Base-by-base conservation (phyloP, 1,140 invertebrate species). In the Druon quercuslanigerum region DNA sequence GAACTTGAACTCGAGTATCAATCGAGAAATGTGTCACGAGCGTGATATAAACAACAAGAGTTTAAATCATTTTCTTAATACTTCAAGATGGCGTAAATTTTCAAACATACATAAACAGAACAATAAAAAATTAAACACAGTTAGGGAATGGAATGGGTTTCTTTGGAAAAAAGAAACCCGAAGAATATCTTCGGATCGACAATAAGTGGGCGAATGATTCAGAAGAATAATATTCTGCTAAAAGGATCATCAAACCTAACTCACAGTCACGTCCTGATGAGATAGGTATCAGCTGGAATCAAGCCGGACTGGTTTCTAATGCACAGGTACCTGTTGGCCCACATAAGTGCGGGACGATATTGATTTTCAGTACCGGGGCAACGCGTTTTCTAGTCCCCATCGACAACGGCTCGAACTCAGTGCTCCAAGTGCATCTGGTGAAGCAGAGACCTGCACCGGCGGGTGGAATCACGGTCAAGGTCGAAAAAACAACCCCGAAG, bases 391-490 rank as follows among this genome's bases (percentile, higher is more conserved):
- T n/a, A 13, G 40, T 46, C 13, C 14, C 3, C 60, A 8, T 25
- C 2, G 25, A 19, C 9, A 17, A 54, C n/a, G 17, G 13, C 13
- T 40, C 9, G 8, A 11, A 11, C 40, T 46, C 9, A 46, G 40
- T 11, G 40, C 5, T 46, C 40, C 0, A 11, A 46, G 40, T 46
- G 25, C 60, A 66, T 66, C 60, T 66, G 60, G 33, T 66, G 25
- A 46, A 66, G 60, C 33, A 40, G 25, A 25, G 60, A 40, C 60
- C 60, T 66, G 60, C 13, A 66, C 13, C 60, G 60, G 60, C 46
- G 60, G 60, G 60, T 66, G 60, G 60, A 66, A 66, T 66, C 25
- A 66, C 60, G 60, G 60, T 46, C 60, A 66, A 66, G 60, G 60
- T 66, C 60, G 60, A 40, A 12, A 13, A 40, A 46, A 25, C 33